Evolutionary conservation across 2,797 vertebrate genomes (phyloP).

Genomic region (Dendrocincla fuliginosa): DNA sequence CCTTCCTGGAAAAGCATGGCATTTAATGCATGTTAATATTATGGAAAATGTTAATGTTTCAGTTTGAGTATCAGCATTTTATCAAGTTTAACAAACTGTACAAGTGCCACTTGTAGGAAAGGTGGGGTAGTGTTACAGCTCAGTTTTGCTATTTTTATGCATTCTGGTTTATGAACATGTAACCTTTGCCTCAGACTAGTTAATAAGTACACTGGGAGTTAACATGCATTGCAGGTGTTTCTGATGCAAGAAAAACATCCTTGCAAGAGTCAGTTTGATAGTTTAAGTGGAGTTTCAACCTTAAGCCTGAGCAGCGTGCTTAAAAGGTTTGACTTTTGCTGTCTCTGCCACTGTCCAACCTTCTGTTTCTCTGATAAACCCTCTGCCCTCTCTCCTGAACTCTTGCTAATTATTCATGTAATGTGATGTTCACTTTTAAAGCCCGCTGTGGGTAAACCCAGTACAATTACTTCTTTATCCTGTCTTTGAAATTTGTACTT

Average conservation of each 20-base stretch:
- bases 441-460: background rate
- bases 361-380: background rate
- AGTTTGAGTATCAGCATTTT: background rate
- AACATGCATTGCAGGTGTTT: background rate
- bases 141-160: background rate
- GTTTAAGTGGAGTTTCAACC: background rate
- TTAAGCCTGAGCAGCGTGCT: background rate
- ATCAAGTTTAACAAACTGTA: background rate
- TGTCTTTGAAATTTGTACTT: background rate
- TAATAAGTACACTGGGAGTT: slow-evolving; percentile 21
- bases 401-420: background rate
- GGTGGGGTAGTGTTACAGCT: background rate
- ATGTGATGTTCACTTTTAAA: background rate
- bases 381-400: background rate
- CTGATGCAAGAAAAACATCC: background rate
- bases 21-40: background rate
- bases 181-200: slow-evolving; percentile 32
- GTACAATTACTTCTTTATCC: background rate
- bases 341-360: background rate
- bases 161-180: background rate
- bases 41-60: background rate
- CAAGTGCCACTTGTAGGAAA: background rate
- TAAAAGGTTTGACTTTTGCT: background rate
- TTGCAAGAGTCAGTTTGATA: background rate
- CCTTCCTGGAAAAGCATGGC: background rate